Evolutionary conservation across 2,797 vertebrate species (phyloP).

Genomic region (Gymnoscopelus braueri): DNA sequence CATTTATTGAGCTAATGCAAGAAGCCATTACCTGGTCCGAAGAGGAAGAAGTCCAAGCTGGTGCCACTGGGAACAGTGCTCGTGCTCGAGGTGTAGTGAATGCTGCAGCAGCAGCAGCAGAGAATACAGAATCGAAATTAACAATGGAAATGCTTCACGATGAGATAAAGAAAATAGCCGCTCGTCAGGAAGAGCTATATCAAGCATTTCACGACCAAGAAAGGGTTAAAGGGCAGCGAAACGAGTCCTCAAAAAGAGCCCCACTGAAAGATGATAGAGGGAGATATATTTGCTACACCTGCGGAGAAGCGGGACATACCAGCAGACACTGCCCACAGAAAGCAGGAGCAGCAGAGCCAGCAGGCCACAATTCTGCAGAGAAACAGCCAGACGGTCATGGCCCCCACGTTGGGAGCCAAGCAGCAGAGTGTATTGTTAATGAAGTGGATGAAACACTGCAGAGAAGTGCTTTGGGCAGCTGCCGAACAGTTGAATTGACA

Average conservation of each 20-base stretch:
- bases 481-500: not conserved
- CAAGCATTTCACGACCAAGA: not conserved
- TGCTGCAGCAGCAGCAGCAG: not conserved
- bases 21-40: conserved; percentile 30
- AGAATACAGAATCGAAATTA: not conserved
- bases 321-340: conserved; percentile 4
- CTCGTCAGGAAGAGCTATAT: conserved; percentile 30
- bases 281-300: conserved; percentile 17
- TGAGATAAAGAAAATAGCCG: conserved; percentile 27
- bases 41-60: conserved; percentile 22
- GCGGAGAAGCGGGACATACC: conserved; percentile 27
- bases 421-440: too few species aligned
- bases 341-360: too few species aligned
- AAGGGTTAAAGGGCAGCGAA: not conserved
- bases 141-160: conserved; percentile 18
- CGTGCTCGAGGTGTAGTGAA: not conserved
- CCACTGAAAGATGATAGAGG: conserved; percentile 22
- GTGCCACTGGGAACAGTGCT: not conserved
- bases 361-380: too few species aligned
- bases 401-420: too few species aligned
- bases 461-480: not conserved
- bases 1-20: conserved; percentile 27
- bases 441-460: too few species aligned
- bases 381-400: too few species aligned
- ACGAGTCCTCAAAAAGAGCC: not conserved